These are phyloP conservation scores for Phaetusa simplex DNA, from an alignment of 2,113 vertebrate species.

Conservation along the genomic window DNA sequence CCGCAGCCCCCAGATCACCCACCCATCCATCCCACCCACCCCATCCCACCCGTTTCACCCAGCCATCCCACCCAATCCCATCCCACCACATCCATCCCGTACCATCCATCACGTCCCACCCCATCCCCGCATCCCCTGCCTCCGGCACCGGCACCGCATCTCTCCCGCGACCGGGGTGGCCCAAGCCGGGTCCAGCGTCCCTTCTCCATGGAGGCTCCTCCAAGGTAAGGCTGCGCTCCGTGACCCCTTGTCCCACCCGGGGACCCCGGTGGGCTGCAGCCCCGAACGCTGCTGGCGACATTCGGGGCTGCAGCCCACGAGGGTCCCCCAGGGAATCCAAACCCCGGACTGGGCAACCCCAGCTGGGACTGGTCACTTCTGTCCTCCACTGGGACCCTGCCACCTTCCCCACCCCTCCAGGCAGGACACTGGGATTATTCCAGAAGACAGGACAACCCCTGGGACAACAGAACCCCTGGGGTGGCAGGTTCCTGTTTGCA, in stretches of 20 bases:
- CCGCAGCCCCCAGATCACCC: background rate
- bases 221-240: slow-evolving; percentile 60
- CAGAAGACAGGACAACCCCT: background rate
- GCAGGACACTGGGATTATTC: background rate
- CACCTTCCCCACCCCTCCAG: background rate
- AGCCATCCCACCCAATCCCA: background rate
- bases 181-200: background rate
- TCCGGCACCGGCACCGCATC: background rate
- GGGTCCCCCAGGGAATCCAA: background rate
- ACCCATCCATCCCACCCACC: background rate
- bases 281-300: fast-evolving
- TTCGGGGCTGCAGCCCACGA: background rate
- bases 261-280: too few species aligned
- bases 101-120: background rate
- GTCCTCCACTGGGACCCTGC: background rate
- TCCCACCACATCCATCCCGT: background rate
- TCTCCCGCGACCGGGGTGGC: background rate
- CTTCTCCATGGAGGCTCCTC: background rate
- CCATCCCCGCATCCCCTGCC: background rate
- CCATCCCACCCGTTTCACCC: background rate
- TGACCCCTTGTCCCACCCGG: background rate
- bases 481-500: background rate
- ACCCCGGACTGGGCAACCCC: background rate
- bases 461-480: background rate
- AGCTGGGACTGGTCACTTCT: background rate